Base-by-base conservation (phyloP, 2,113 vertebrate species). In the Amphiprion percula region DNA sequence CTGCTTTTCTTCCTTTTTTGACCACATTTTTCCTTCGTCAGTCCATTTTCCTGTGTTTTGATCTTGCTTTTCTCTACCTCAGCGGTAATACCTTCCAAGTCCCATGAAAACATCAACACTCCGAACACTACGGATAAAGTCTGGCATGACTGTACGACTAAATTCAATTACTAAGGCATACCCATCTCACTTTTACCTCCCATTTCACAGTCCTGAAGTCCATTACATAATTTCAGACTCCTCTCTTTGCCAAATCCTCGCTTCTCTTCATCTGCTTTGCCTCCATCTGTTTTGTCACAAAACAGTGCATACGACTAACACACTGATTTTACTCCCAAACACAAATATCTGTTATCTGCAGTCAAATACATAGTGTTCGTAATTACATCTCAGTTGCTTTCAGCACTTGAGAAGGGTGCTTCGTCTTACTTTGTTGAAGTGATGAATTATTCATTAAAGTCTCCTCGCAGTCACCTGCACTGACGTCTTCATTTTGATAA, bases 21-120 rank as follows among this genome's bases (percentile, higher is more conserved):
- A 77, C 47, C 12, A 21, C 28, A 33, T 72, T 68, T 78, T 46
- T 68, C 21, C 26, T 21, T 58, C 53, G 66, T 63, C 64, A 78
- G 59, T 56, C 28, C 10, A 41, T 76, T 88, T 81, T 69, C 47
- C 24, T 52, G 60, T 21, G 55, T 66, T 81, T 79, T 68, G 37
- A 75, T 79, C 47, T 58, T 50, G 17, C 33, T 33, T 73, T 39
- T 60, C 11, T 47, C 59, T 56, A 23, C 19, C 46, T 68, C 24
- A 68, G 77, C 2, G 1, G 55, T 39, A 77, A 58, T 56, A 52
- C 68, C 58, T 76, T 58, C 41, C 59, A 60, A 85, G 37, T 60
- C 62, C 67, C 53, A 41, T 64, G 75, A 60, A 72, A 82, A 72
- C 21, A 74, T 69, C 54, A 77, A 61, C 70, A 68, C 16, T 46